Evolutionary conservation across 2,888 invertebrate genomes (phyloP).

Genomic region (Idaea straminata): DNA sequence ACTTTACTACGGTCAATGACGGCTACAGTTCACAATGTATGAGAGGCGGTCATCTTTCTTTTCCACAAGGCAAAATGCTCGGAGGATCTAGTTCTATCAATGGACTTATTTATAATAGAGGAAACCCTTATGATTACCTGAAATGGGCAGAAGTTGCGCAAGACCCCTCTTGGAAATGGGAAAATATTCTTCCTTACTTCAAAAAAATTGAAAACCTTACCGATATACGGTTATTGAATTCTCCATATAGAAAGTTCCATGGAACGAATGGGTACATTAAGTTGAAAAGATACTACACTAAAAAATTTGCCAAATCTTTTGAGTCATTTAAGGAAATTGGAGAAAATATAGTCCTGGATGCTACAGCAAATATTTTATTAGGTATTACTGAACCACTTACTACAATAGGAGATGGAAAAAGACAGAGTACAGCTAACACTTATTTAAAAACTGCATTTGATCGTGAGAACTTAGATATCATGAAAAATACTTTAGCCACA

Average conservation of each 20-base stretch:
- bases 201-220: constrained; percentile 13
- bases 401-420: constrained; percentile 59
- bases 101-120: constrained; percentile 13
- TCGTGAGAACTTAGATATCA: constrained; percentile 48
- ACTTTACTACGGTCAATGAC: constrained; percentile 37
- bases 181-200: constrained; percentile 16
- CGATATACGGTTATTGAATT: constrained; percentile 30
- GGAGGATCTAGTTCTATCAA: constrained; percentile 20
- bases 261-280: constrained; percentile 57
- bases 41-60: background rate
- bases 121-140: constrained; percentile 11
- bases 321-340: constrained; percentile 65
- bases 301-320: constrained; percentile 35
- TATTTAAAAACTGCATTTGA: constrained; percentile 54
- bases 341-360: constrained; percentile 31
- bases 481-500: constrained; percentile 66
- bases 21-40: constrained; percentile 24
- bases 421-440: constrained; percentile 70
- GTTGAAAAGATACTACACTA: constrained; percentile 41
- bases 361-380: constrained; percentile 26
- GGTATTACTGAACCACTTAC: constrained; percentile 68
- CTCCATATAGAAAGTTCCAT: constrained; percentile 37
- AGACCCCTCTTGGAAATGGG: constrained; percentile 19
- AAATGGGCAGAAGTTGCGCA: constrained; percentile 15
- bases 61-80: constrained; percentile 21